These are phyloP conservation scores for Ascidia mentula DNA, from an alignment of 23 tunicate genomes.

Conservation along the genomic window DNA sequence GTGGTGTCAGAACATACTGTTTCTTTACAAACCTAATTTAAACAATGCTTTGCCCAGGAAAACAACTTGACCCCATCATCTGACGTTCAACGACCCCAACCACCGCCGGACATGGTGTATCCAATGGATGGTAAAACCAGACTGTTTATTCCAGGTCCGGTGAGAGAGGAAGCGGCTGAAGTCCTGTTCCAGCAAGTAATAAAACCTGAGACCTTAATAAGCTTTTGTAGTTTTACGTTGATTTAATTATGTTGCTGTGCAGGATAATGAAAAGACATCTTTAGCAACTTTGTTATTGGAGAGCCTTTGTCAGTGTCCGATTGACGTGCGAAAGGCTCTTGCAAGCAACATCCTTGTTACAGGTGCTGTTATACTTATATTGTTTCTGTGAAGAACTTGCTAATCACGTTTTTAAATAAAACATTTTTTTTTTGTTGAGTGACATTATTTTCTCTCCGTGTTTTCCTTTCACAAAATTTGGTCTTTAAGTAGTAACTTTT, in stretches of 20 bases:
- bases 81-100: slow-evolving; percentile 14
- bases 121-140: slow-evolving; percentile 51
- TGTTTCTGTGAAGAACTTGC: too few relatives aligned
- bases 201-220: background rate
- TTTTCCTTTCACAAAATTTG: too few relatives aligned
- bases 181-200: slow-evolving; percentile 81
- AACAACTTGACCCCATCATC: background rate
- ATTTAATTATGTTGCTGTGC: background rate
- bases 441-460: too few relatives aligned
- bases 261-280: slow-evolving; percentile 84
- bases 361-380: slow-evolving; percentile 23
- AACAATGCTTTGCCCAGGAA: background rate
- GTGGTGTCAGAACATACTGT: too few relatives aligned
- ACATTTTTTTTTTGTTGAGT: too few relatives aligned
- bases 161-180: slow-evolving; percentile 73
- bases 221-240: background rate
- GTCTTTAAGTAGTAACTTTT: too few relatives aligned
- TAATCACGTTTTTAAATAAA: too few relatives aligned
- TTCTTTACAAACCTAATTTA: too few relatives aligned
- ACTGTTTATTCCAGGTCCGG: slow-evolving; percentile 65
- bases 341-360: slow-evolving; percentile 57
- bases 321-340: slow-evolving; percentile 71
- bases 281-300: slow-evolving; percentile 77
- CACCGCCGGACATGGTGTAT: slow-evolving; percentile 68
- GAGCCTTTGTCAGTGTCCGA: slow-evolving; percentile 53